A percentile compares a stretch with the other conserved stretches of the same genome.
These are phyloP conservation scores for Homalodisca vitripennis DNA, from an alignment of 1,140 invertebrate genomes.

Conservation along the genomic window DNA sequence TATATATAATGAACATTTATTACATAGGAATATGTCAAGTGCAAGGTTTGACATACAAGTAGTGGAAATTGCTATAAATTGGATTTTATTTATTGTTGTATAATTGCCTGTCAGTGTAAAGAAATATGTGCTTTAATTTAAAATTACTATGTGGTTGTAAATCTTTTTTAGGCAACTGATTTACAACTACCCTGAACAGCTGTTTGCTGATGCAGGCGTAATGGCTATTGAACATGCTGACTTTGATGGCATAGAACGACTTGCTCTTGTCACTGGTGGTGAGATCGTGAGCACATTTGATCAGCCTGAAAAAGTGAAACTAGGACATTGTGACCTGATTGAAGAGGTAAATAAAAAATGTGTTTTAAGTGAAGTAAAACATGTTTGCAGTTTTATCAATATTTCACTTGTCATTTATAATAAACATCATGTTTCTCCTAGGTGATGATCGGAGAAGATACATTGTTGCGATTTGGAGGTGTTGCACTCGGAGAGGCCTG, in stretches of 20 bases:
- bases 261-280: slow-evolving; percentile 95
- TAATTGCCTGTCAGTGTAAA: too few relatives aligned
- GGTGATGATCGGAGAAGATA: slow-evolving; percentile 98
- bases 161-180: slow-evolving; percentile 97
- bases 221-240: slow-evolving; percentile 99
- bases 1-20: too few relatives aligned
- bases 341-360: slow-evolving; percentile 77
- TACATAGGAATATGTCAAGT: too few relatives aligned
- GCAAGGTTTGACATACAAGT: too few relatives aligned
- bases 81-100: too few relatives aligned
- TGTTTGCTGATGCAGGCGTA: slow-evolving; percentile 96
- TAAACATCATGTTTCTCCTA: slow-evolving; percentile 44
- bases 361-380: background rate
- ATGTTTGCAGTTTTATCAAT: background rate
- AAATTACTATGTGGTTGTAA: too few relatives aligned
- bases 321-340: slow-evolving; percentile 93
- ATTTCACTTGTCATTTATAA: background rate
- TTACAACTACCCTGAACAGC: slow-evolving; percentile 99
- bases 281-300: slow-evolving; percentile 99
- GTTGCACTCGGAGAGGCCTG: slow-evolving; percentile 95
- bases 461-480: slow-evolving; percentile 91
- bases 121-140: too few relatives aligned
- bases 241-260: slow-evolving; percentile 97
- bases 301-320: slow-evolving; percentile 84
- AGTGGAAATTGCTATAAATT: too few relatives aligned